phyloP scores from a whole-genome alignment of 1,140 invertebrate species.

The Amyelois transitella region DNA sequence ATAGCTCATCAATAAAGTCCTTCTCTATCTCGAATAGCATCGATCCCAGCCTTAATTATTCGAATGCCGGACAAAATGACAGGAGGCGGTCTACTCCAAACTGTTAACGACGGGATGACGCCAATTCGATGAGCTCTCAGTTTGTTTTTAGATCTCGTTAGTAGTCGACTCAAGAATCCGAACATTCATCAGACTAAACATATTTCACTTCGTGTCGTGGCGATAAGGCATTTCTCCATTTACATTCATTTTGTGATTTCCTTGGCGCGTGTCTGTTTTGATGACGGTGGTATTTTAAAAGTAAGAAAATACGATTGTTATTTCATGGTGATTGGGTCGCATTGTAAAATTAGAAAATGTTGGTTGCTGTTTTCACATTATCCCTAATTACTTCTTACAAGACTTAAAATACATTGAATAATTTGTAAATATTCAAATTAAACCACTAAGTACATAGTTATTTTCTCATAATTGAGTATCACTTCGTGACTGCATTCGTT shows the following conservation, averaged over 20 bases:
- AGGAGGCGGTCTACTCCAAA: conserved; percentile 42
- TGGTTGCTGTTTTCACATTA: too few species aligned
- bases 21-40: conserved; percentile 46
- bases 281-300: conserved; percentile 47
- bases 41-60: conserved; percentile 52
- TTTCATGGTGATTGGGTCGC: conserved; percentile 1
- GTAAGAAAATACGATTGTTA: conserved; percentile 41
- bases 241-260: conserved; percentile 40
- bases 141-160: conserved; percentile 63
- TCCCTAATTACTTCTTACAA: too few species aligned
- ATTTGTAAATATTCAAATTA: conserved; percentile 26
- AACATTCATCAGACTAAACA: conserved; percentile 51
- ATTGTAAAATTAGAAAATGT: too few species aligned
- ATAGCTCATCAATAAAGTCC: conserved; percentile 50
- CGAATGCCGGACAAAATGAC: conserved; percentile 42
- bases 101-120: conserved; percentile 31
- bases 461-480: conserved; percentile 36
- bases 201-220: conserved; percentile 45
- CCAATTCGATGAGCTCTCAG: conserved; percentile 40
- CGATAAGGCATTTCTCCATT: conserved; percentile 58
- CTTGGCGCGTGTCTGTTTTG: conserved; percentile 16
- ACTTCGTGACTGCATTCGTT: conserved; percentile 27
- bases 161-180: conserved; percentile 39
- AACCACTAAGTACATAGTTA: too few species aligned
- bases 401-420: conserved; percentile 33